Base-by-base conservation (phyloP, 2,113 vertebrate genomes). In the Chaetodon trifascialis region DNA sequence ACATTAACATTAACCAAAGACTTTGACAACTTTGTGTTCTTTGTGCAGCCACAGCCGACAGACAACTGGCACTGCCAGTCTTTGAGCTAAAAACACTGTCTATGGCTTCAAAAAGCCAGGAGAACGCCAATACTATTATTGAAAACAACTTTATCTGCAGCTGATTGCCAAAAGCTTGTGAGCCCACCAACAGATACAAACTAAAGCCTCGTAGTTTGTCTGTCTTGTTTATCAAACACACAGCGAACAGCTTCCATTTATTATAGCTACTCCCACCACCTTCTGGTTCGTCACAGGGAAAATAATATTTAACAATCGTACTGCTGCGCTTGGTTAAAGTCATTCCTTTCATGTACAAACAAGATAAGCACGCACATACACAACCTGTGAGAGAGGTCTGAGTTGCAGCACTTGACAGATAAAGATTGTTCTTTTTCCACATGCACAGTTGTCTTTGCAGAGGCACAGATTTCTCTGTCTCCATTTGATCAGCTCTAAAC, bases 251-350 rank as follows among this genome's bases (percentile, higher is more conserved):
- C 81, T 82, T 84, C 77, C 38, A 79, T 70, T 90, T 86, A 90
- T 89, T 82, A 79, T 36, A 71, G 66, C 82, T 77, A 82, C 77
- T 81, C 76, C 40, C 56, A 86, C 88, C 86, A 91, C 90, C 92
- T 81, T 83, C 72, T 84, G 78, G 56, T 73, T 80, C 59, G 73
- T 79, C 55, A 30, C 55, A 64, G 69, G 75, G 90, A 92, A 92
- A 92, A 89, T 86, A 86, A 92, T 93, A 89, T 93, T 94, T 93
- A 94, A 94, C 91, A 85, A 92, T 92, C 76, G 70, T 73, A 84
- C 86, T 59, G 76, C 71, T 74, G 91, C 67, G 55, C 89, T 88
- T 83, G 65, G 88, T 79, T 90, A 73, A 90, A 88, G 88, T 92
- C 83, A 89, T 87, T 91, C 87, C 73, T 84, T 88, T 90, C 79